Conservation (phyloP, 2,888 invertebrate species). For the Hesperia comma region DNA sequence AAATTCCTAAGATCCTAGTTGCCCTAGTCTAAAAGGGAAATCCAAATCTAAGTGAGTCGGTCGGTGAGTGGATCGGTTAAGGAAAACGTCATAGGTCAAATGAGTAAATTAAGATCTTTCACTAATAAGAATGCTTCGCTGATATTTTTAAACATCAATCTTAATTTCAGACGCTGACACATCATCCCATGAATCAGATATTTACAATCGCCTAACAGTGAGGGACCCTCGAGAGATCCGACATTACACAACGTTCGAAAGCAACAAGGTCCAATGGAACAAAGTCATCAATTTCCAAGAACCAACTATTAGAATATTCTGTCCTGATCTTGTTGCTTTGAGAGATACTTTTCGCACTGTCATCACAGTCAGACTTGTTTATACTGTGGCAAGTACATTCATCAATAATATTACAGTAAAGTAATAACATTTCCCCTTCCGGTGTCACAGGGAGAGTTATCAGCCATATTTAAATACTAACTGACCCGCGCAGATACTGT, state of each 20-base stretch:
- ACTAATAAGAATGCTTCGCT: no score
- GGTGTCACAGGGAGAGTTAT: no score
- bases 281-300: constrained; percentile 81
- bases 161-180: constrained; percentile 48
- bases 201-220: constrained; percentile 56
- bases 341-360: constrained; percentile 82
- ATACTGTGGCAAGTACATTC: constrained; percentile 68
- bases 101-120: no score
- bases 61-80: no score
- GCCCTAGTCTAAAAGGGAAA: no score
- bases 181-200: constrained; percentile 55
- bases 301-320: constrained; percentile 77
- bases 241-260: constrained; percentile 76
- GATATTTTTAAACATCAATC: not conserved
- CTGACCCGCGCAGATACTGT: no score
- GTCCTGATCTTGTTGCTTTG: constrained; percentile 74
- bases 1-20: no score
- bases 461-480: no score
- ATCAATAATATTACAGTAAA: not conserved
- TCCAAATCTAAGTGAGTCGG: no score
- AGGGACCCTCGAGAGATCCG: constrained; percentile 61
- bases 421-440: no score
- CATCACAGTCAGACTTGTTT: constrained; percentile 78
- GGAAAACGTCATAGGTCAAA: no score
- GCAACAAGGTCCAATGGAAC: constrained; percentile 78